phyloP scores from a whole-genome alignment of 2,888 invertebrate species.

The Bursaphelenchus okinawaensis region DNA sequence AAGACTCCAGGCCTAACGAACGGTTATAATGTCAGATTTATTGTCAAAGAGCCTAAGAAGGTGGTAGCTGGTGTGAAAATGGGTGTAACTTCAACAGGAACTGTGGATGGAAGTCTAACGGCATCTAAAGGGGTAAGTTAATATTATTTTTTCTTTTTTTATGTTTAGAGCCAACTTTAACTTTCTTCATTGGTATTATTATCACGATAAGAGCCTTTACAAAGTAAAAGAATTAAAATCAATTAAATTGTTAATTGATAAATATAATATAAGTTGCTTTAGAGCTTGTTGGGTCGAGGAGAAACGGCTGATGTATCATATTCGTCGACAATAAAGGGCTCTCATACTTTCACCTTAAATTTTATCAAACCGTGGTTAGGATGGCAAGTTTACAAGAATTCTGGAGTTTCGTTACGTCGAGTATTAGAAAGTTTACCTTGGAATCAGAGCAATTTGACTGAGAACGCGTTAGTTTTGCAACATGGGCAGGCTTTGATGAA shows the following conservation, averaged over 20 bases:
- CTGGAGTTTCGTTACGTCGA: constrained; percentile 25
- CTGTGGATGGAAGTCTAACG: constrained; percentile 41
- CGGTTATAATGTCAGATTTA: constrained; percentile 71
- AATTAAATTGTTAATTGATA: not conserved
- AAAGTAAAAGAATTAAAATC: too few species aligned
- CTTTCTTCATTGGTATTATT: too few species aligned
- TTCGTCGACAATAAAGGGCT: constrained; percentile 61
- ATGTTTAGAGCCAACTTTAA: not conserved
- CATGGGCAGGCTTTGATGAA: constrained; percentile 35
- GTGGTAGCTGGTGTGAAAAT: constrained; percentile 46
- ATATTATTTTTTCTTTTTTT: constrained; percentile 13
- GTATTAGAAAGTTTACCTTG: constrained; percentile 45
- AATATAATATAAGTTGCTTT: constrained; percentile 7
- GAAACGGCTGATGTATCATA: constrained; percentile 43
- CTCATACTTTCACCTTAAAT: constrained; percentile 74
- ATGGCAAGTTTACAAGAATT: constrained; percentile 59
- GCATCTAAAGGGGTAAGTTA: constrained; percentile 12
- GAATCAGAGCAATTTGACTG: constrained; percentile 49
- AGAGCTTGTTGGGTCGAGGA: constrained; percentile 42
- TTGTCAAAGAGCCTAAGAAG: constrained; percentile 70
- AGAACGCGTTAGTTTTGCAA: constrained; percentile 44
- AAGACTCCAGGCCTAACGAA: constrained; percentile 67
- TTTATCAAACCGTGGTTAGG: constrained; percentile 77
- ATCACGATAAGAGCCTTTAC: too few species aligned
- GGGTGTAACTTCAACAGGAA: constrained; percentile 50